A percentile compares a stretch with the other conserved stretches of the same genome.
phyloP scores from a whole-genome alignment of 2,797 vertebrate species.

The Thamnophis elegans region DNA sequence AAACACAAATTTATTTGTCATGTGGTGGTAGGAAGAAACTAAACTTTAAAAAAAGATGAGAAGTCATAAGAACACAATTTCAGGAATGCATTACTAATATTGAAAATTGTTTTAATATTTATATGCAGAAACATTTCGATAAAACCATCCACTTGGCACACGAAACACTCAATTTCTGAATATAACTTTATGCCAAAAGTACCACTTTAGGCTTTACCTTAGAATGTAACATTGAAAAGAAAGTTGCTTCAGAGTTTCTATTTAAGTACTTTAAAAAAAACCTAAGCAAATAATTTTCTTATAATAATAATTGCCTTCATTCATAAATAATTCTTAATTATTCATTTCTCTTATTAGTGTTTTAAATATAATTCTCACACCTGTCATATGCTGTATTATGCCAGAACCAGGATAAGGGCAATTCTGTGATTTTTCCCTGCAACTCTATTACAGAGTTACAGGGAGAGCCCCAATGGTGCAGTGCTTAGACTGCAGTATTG shows the following conservation, averaged over 20 bases:
- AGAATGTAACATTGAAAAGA: not conserved
- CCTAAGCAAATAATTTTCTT: not conserved
- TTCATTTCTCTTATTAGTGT: not conserved
- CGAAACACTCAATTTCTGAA: not conserved
- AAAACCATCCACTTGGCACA: not conserved
- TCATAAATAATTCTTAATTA: not conserved
- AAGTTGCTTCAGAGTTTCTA: not conserved
- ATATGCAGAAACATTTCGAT: not conserved
- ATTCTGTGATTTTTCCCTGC: not conserved
- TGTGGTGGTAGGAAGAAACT: not conserved
- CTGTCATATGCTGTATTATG: not conserved
- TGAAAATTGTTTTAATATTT: slow-evolving; percentile 9
- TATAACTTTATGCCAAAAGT: not conserved
- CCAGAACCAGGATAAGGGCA: not conserved
- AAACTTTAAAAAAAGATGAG: slow-evolving; percentile 32
- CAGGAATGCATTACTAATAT: slow-evolving; percentile 15
- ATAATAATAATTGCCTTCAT: too few relatives aligned
- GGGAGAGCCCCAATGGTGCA: too few relatives aligned
- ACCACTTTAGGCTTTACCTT: not conserved
- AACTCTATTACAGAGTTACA: not conserved
- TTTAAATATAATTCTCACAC: not conserved
- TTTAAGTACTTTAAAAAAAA: not conserved
- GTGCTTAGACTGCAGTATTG: too few relatives aligned
- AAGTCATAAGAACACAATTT: slow-evolving; percentile 38
- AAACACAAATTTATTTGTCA: slow-evolving; percentile 34